Conservation (phyloP, 2,797 vertebrate genomes). For the Acanthiza pusilla region DNA sequence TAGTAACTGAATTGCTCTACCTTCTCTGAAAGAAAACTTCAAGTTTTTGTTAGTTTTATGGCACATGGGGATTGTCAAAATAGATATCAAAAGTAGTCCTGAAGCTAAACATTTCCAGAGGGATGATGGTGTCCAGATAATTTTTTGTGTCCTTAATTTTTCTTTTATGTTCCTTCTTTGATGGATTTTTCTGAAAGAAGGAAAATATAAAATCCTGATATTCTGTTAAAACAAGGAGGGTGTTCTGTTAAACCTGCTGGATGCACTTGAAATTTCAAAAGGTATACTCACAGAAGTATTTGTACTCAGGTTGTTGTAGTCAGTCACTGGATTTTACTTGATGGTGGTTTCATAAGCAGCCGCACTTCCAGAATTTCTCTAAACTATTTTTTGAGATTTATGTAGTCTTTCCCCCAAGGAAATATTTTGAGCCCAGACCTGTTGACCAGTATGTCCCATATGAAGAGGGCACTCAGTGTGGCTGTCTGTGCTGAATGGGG, state of each 20-base stretch:
- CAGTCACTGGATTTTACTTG: neutral
- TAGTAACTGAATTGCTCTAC: neutral
- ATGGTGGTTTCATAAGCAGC: neutral
- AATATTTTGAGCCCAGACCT: neutral
- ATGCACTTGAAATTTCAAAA: neutral
- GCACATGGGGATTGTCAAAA: neutral
- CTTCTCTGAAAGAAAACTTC: neutral
- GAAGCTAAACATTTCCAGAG: neutral
- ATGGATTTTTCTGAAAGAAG: neutral
- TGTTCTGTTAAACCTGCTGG: neutral
- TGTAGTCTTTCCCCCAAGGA: neutral
- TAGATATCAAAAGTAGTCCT: neutral
- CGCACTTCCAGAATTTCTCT: neutral
- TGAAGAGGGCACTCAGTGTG: neutral
- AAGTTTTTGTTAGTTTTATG: neutral
- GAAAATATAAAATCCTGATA: neutral
- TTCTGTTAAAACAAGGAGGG: neutral
- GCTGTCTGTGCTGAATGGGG: neutral
- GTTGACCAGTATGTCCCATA: fast-evolving
- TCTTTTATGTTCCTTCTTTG: neutral
- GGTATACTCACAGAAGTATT: neutral
- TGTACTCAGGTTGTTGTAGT: neutral
- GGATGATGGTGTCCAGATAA: neutral
- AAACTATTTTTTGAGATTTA: neutral
- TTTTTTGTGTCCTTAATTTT: neutral